phyloP scores from a whole-genome alignment of 2,797 vertebrate species.

The Octomys mimax region DNA sequence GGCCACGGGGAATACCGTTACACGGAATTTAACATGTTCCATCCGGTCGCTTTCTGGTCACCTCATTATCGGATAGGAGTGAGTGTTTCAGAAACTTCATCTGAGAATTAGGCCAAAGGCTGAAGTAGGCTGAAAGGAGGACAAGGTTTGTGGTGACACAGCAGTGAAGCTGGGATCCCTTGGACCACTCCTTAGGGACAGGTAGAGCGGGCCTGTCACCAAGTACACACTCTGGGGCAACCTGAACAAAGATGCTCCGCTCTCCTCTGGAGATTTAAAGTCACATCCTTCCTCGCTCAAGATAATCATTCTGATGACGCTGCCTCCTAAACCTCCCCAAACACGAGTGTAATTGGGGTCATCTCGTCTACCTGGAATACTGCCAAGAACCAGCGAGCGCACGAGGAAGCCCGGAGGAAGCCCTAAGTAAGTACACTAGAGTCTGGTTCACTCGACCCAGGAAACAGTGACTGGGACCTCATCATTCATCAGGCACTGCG shows the following conservation, averaged over 20 bases:
- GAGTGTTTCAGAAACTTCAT: not conserved
- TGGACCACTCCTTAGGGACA: not conserved
- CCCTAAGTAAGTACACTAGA: slow-evolving; percentile 46
- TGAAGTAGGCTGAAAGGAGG: not conserved
- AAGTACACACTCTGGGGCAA: not conserved
- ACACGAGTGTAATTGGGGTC: not conserved
- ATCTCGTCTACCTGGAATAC: not conserved
- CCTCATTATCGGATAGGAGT: not conserved
- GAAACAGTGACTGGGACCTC: not conserved
- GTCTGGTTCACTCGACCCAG: not conserved
- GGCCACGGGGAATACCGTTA: not conserved
- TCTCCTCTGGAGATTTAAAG: not conserved
- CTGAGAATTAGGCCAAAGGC: slow-evolving; percentile 9
- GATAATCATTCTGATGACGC: not conserved
- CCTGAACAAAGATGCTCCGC: not conserved
- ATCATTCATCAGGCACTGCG: not conserved
- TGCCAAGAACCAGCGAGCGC: slow-evolving; percentile 34
- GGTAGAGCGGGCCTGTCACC: not conserved
- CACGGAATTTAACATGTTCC: not conserved
- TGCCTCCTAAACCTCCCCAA: not conserved
- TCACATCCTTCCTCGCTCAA: not conserved
- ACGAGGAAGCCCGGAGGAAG: not conserved
- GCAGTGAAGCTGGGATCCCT: not conserved
- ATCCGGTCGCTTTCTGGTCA: not conserved
- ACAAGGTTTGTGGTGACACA: not conserved